A percentile compares a stretch with the other conserved stretches of the same genome.
phyloP scores from a whole-genome alignment of 1,140 invertebrate species.

The Physella acuta region DNA sequence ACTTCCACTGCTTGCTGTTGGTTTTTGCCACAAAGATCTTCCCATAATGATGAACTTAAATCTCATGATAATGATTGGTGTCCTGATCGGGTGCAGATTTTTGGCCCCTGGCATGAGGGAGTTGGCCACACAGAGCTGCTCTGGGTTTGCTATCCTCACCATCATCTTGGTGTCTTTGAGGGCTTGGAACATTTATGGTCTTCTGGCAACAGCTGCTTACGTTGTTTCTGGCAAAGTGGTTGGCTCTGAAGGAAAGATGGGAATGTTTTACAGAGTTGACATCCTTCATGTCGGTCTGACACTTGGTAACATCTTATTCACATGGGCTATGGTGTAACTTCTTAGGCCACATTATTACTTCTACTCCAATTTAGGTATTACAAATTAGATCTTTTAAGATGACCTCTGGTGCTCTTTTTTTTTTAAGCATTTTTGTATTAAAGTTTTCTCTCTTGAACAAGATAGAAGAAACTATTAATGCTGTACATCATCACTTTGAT shows the following conservation, averaged over 20 bases:
- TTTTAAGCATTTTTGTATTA: no score
- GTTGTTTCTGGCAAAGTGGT: constrained; percentile 32
- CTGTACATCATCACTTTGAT: no score
- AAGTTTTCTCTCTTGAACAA: no score
- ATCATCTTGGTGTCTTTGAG: constrained; percentile 34
- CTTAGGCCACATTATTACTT: no score
- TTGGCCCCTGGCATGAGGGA: constrained; percentile 29
- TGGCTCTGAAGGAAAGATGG: constrained; percentile 32
- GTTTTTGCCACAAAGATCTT: constrained; percentile 35
- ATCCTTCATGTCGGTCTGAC: constrained; percentile 39
- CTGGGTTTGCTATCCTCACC: constrained; percentile 38
- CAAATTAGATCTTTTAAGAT: no score
- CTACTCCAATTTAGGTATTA: no score
- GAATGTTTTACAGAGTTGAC: constrained; percentile 38
- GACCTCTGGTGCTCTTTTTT: no score
- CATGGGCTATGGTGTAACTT: constrained; percentile 29
- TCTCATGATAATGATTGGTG: constrained; percentile 31
- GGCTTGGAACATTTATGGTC: constrained; percentile 36
- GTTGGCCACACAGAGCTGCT: constrained; percentile 30
- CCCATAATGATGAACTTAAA: constrained; percentile 32
- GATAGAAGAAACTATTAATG: no score
- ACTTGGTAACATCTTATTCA: constrained; percentile 39
- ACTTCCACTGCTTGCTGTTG: constrained; percentile 34
- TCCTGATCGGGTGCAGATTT: constrained; percentile 28
- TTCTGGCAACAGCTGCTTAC: constrained; percentile 35